These are phyloP conservation scores for Druon quercuslanigerum DNA, from an alignment of 1,140 invertebrate genomes.

Conservation along the genomic window DNA sequence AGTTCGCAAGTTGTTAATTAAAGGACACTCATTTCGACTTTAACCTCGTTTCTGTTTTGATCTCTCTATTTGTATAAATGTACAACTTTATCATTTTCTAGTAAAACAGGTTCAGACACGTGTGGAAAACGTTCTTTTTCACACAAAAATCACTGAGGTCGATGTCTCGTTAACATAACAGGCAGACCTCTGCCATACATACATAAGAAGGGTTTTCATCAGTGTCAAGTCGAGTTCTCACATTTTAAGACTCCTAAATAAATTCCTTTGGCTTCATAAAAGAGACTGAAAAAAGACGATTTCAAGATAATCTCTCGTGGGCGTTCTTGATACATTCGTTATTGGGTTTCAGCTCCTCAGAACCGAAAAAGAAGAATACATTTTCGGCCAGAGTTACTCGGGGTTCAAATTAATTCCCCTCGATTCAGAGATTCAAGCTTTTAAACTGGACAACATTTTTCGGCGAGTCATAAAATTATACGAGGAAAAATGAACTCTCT, in stretches of 20 bases:
- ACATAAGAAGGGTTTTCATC: neutral
- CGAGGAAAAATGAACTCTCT: too few species aligned
- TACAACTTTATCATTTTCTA: neutral
- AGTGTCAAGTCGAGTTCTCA: neutral
- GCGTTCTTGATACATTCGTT: slow-evolving; percentile 31
- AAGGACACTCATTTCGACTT: neutral
- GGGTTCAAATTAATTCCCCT: neutral
- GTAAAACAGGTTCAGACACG: neutral
- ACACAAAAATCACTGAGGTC: neutral
- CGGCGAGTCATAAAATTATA: neutral
- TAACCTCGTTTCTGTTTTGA: too few species aligned
- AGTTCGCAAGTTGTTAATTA: neutral
- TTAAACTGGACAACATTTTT: slow-evolving; percentile 1
- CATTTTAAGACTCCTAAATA: neutral
- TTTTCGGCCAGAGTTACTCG: neutral
- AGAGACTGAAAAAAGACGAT: slow-evolving; percentile 2
- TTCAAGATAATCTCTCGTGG: slow-evolving; percentile 14
- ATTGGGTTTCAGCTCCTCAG: slow-evolving; percentile 23
- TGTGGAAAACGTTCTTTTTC: neutral
- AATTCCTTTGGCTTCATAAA: slow-evolving; percentile 21
- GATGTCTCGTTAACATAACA: neutral
- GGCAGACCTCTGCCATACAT: too few species aligned
- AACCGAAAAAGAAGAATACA: slow-evolving; percentile 22
- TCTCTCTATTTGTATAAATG: neutral
- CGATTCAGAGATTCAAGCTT: slow-evolving; percentile 14